Conservation (phyloP, 2,113 vertebrate genomes). For the Oenanthe oenanthe region DNA sequence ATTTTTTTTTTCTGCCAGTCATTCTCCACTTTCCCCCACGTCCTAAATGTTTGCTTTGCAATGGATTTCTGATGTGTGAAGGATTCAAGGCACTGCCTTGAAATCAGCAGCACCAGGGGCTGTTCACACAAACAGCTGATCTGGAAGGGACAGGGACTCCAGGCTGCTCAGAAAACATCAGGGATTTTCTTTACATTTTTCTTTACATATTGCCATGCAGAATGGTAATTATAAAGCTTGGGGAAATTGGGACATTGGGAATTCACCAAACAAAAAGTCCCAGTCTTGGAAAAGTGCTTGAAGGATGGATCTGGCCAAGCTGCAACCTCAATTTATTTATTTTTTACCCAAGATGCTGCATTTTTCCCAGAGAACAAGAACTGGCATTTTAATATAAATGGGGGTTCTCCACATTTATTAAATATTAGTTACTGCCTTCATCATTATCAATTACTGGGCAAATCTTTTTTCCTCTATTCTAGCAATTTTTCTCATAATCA, state of each 20-base stretch:
- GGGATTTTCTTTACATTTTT: neutral
- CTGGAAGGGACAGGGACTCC: neutral
- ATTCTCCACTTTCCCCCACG: constrained; percentile 1
- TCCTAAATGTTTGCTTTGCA: constrained; percentile 36
- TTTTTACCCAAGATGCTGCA: neutral
- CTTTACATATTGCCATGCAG: neutral
- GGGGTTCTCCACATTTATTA: neutral
- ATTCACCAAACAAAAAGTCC: neutral
- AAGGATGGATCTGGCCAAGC: neutral
- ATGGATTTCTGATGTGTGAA: neutral
- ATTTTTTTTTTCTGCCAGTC: constrained; percentile 1
- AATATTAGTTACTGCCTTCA: neutral
- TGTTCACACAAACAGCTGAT: neutral
- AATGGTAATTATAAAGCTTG: neutral
- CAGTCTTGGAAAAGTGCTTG: neutral
- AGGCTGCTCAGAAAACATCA: neutral
- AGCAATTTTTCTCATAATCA: constrained; percentile 49
- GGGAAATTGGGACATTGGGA: neutral
- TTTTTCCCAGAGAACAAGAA: constrained; percentile 40
- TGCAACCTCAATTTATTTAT: neutral
- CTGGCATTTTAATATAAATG: neutral
- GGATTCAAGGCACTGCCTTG: neutral
- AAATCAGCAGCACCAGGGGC: neutral
- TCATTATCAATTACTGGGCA: neutral
- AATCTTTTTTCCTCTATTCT: neutral